Percentiles rank a stretch among this genome's conserved stretches.
These are phyloP conservation scores for Cinara cedri DNA, from an alignment of 2,888 invertebrate genomes.

Conservation along the genomic window DNA sequence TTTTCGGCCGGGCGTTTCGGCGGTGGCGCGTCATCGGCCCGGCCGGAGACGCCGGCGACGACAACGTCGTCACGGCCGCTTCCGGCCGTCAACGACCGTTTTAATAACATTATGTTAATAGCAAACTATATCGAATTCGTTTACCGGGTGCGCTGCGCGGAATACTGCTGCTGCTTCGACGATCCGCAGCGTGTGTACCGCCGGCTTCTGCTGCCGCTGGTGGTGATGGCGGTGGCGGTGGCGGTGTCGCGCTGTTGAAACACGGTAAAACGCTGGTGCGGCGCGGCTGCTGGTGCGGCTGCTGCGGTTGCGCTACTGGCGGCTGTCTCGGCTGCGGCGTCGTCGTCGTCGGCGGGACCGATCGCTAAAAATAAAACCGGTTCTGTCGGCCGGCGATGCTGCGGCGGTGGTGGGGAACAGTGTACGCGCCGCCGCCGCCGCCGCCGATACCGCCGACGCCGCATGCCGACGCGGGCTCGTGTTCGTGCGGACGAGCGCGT, in stretches of 20 bases:
- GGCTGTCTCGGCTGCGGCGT: not conserved
- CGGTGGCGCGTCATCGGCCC: too few relatives aligned
- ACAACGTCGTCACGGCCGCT: too few relatives aligned
- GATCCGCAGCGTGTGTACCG: too few relatives aligned
- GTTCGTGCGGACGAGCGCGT: not conserved
- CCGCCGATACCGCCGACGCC: too few relatives aligned
- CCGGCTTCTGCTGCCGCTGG: not conserved
- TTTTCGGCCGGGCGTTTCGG: too few relatives aligned
- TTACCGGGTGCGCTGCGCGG: not conserved
- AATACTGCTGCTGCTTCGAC: too few relatives aligned
- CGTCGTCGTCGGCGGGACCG: conserved; percentile 22
- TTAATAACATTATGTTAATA: too few relatives aligned
- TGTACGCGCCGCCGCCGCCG: too few relatives aligned
- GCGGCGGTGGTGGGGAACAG: not conserved
- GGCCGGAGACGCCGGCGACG: too few relatives aligned
- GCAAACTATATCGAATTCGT: not conserved
- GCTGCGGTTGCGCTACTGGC: not conserved
- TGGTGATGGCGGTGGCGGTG: not conserved
- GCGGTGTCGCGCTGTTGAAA: not conserved
- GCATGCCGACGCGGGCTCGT: not conserved
- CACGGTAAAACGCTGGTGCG: too few relatives aligned
- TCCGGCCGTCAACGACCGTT: too few relatives aligned
- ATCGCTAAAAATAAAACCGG: conserved; percentile 50
- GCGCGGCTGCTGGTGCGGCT: not conserved
- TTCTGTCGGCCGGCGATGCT: not conserved